Base-by-base conservation (phyloP, 2,113 vertebrate species). In the Myrmecobius fasciatus region DNA sequence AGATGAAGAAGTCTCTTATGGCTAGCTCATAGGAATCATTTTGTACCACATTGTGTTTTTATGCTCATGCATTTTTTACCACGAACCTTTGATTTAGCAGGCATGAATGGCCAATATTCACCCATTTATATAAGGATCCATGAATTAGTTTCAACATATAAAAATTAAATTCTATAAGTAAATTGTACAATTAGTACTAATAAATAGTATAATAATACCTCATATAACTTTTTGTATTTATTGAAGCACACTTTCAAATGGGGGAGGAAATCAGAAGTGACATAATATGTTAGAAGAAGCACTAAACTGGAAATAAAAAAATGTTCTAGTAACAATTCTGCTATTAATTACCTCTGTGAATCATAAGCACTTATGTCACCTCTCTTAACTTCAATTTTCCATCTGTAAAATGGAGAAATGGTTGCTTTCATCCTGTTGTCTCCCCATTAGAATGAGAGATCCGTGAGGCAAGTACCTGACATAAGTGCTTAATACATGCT, bases 1-100 rank as follows among this genome's bases (percentile, higher is more conserved):
- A 43, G 67, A 22, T n/a, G 36, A 75, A 83, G 7, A 43, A 43
- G 17, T 43, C n/a, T 43, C n/a, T 24, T 83, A 43, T 83, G n/a
- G 17, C n/a, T 43, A 43, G n/a, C 20, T 43, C 28, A 10, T 43
- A 83, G 36, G 20, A n/a, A 43, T 43, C n/a, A 83, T 60, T 93
- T 48, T 75, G 17, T 51, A 7, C 25, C 53, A 49, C 2, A 7
- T 92, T 96, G 48, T n/a, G 4, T 22, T 90, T 8, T 91, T 43
- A 56, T 10, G 10, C 8, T 75, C 91, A 91, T 43, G 5, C 53
- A n/a, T 22, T 48, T 17, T 90, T 28, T 92, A 28, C 3, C 52
- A 92, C 95, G 94, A 51, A 53, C 91, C n/a, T 95, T 54, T 89
- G 52, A 9, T 36, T 91, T 83, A 92, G 25, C 43, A 89, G 11